These are phyloP conservation scores for Micromesistius poutassou DNA, from an alignment of 2,797 vertebrate genomes.

Conservation along the genomic window DNA sequence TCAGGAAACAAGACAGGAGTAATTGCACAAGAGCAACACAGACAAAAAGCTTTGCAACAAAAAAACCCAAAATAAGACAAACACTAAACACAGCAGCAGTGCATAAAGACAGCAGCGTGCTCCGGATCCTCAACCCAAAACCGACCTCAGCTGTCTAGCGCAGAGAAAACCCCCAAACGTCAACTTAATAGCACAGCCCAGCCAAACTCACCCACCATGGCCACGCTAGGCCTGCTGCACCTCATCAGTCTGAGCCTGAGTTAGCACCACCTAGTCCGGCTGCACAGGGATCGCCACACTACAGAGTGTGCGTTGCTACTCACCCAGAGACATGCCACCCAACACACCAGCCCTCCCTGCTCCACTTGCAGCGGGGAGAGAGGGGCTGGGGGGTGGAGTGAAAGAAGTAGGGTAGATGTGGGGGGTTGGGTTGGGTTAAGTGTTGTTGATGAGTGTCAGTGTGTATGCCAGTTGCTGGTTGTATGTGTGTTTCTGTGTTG, in stretches of 20 bases:
- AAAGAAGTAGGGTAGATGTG: conserved; percentile 17
- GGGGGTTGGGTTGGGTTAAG: background rate
- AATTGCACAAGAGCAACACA: too few relatives aligned
- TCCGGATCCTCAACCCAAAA: too few relatives aligned
- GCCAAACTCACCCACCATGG: conserved; percentile 30
- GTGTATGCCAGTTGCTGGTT: background rate
- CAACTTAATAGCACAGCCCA: too few relatives aligned
- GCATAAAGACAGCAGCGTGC: background rate
- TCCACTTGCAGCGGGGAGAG: conserved; percentile 22
- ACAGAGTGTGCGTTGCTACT: conserved; percentile 51
- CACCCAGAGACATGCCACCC: conserved; percentile 59
- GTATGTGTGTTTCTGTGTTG: conserved; percentile 3
- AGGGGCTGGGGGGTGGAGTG: conserved; percentile 24
- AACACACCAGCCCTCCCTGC: conserved; percentile 50
- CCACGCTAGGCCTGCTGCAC: conserved; percentile 10
- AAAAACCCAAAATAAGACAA: too few relatives aligned
- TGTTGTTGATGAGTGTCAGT: too few relatives aligned
- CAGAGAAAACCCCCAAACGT: background rate
- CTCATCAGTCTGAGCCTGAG: conserved; percentile 25
- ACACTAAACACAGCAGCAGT: background rate
- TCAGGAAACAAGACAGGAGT: too few relatives aligned
- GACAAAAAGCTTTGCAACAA: background rate
- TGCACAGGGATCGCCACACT: conserved; percentile 7
- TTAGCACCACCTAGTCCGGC: background rate
- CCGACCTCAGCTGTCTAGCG: background rate